Evolutionary conservation across 2,113 vertebrate genomes (phyloP).

Genomic region (Copsychus sechellarum): DNA sequence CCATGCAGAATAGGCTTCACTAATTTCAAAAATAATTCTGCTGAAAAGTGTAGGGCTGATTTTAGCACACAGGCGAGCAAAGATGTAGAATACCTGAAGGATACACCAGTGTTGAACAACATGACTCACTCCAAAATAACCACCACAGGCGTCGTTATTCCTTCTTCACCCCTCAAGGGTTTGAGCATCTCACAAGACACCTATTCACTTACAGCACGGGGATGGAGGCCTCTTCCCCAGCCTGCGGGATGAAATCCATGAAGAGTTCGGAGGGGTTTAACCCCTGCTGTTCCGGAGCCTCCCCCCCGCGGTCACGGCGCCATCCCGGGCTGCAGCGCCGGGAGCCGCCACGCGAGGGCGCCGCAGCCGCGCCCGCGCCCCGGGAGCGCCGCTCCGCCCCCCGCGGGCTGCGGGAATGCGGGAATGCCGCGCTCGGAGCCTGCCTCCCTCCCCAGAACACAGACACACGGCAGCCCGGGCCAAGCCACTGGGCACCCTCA

Average conservation of each 20-base stretch:
- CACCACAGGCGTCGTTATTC: background rate
- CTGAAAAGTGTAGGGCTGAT: background rate
- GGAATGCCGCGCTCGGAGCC: too few relatives aligned
- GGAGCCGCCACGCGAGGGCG: background rate
- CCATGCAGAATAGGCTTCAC: background rate
- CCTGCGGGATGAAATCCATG: background rate
- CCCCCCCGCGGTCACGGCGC: accelerated
- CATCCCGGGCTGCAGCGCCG: background rate
- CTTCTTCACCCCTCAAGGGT: background rate
- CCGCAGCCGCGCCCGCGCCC: background rate
- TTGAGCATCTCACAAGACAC: background rate
- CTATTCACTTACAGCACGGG: background rate
- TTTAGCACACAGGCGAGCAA: background rate
- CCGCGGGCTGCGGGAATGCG: too few relatives aligned
- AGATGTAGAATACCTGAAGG: background rate
- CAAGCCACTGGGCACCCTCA: background rate
- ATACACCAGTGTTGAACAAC: background rate
- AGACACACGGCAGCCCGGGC: background rate
- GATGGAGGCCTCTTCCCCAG: background rate
- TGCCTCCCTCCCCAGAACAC: too few relatives aligned
- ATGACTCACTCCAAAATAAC: background rate
- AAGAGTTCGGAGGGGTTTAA: accelerated
- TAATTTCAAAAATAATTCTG: background rate
- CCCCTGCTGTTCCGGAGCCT: background rate
- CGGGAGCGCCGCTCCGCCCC: too few relatives aligned